phyloP scores from a whole-genome alignment of 2,797 vertebrate species.

The Semaprochilodus insignis region DNA sequence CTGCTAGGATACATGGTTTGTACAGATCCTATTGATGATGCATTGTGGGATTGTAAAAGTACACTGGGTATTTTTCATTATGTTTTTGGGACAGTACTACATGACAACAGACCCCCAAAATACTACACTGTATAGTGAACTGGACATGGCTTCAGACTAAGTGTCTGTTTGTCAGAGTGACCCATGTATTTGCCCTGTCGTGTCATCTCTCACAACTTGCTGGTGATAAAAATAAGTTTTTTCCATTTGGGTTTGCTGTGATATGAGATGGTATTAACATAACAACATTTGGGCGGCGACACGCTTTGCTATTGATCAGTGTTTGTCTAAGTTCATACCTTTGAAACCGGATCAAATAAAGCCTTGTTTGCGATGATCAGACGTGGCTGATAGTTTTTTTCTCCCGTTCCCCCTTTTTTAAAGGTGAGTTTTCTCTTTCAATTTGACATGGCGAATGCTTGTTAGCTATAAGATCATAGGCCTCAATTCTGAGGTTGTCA shows the following conservation, averaged over 20 bases:
- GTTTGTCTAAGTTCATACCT: conserved; percentile 59
- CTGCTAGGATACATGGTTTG: not conserved
- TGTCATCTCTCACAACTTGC: not conserved
- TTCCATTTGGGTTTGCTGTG: conserved; percentile 18
- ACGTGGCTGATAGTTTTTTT: conserved; percentile 42
- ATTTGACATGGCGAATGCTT: conserved; percentile 80
- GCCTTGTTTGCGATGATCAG: conserved; percentile 65
- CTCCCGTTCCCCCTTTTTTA: conserved; percentile 15
- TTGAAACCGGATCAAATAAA: conserved; percentile 66
- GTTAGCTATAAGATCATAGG: conserved; percentile 81
- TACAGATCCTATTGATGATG: not conserved
- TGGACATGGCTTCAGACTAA: conserved; percentile 1
- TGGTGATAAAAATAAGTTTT: not conserved
- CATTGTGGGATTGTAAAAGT: not conserved
- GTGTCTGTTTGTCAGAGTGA: conserved; percentile 53
- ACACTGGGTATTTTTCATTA: not conserved
- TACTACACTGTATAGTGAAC: not conserved
- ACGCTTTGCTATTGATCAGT: conserved; percentile 59
- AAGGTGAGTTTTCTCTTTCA: conserved; percentile 66
- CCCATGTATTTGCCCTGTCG: conserved; percentile 28
- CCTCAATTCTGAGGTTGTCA: conserved; percentile 58
- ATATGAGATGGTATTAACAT: conserved; percentile 45
- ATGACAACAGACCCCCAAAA: not conserved
- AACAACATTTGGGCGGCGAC: conserved; percentile 41
- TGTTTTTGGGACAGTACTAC: not conserved